A percentile compares a stretch with the other conserved stretches of the same genome.
Evolutionary conservation across 2,113 vertebrate species (phyloP).

Genomic region (Onychostoma macrolepis): DNA sequence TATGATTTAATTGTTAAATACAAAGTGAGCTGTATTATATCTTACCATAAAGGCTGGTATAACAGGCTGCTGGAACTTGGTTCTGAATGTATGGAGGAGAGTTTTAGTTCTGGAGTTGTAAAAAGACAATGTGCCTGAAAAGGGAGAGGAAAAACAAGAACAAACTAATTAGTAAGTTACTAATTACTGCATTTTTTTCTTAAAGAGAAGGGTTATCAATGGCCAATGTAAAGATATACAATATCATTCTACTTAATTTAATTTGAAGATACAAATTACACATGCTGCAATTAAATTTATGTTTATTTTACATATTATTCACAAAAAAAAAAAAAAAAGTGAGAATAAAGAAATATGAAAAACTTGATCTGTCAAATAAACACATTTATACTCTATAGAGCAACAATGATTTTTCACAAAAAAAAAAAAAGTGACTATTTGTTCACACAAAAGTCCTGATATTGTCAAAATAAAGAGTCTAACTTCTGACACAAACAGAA

Average conservation of each 20-base stretch:
- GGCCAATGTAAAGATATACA: not conserved
- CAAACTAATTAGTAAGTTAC: not conserved
- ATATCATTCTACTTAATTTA: no score
- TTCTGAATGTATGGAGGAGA: constrained; percentile 89
- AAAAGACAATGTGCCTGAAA: constrained; percentile 88
- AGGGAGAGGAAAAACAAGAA: not conserved
- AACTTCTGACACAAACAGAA: not conserved
- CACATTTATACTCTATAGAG: not conserved
- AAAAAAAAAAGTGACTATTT: not conserved
- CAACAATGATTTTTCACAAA: not conserved
- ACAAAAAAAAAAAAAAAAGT: not conserved
- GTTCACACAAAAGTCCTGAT: not conserved
- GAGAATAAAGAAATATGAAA: not conserved
- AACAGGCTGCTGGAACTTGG: constrained; percentile 90
- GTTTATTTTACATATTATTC: not conserved
- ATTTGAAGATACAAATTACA: not conserved
- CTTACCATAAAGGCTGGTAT: constrained; percentile 91
- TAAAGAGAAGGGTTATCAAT: not conserved
- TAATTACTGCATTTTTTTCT: not conserved
- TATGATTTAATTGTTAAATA: not conserved
- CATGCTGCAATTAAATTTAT: not conserved
- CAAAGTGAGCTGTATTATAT: not conserved
- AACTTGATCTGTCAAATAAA: not conserved
- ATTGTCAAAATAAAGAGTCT: not conserved
- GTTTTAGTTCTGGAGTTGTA: constrained; percentile 90